Conservation (phyloP, 2,113 vertebrate species). For the Pluvialis apricaria region DNA sequence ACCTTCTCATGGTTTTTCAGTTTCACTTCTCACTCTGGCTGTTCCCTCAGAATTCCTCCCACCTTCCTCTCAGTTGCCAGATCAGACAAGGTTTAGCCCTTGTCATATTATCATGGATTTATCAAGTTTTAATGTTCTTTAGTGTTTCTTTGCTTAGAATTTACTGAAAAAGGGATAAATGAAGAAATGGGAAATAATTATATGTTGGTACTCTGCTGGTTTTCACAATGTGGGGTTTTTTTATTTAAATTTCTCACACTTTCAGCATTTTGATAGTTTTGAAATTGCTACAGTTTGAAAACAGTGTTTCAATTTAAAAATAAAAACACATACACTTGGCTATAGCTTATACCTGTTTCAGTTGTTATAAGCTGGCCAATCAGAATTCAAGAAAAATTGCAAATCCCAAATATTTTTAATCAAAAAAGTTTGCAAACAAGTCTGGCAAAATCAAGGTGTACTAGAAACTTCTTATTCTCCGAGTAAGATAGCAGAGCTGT, state of each 20-base stretch:
- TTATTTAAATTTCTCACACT: not conserved
- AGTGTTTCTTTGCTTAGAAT: not conserved
- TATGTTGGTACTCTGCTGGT: not conserved
- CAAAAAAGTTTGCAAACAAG: not conserved
- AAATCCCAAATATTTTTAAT: not conserved
- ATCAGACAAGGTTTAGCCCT: not conserved
- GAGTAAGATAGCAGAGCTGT: not conserved
- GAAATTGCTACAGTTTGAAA: not conserved
- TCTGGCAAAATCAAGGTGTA: not conserved
- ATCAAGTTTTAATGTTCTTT: not conserved
- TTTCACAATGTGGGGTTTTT: not conserved
- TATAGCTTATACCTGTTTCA: not conserved
- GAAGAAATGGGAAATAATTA: not conserved
- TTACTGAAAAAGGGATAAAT: not conserved
- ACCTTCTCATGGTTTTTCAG: not conserved
- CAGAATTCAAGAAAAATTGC: not conserved
- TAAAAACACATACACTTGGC: not conserved
- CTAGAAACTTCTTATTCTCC: not conserved
- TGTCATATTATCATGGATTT: not conserved
- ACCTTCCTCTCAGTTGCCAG: not conserved
- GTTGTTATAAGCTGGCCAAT: not conserved
- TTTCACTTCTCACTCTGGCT: not conserved
- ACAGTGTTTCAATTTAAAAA: not conserved
- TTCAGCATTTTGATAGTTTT: not conserved
- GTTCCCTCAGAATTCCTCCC: not conserved